These are phyloP conservation scores for Patiria miniata DNA, from an alignment of 35 echinoderm and acorn worm species.

Conservation along the genomic window DNA sequence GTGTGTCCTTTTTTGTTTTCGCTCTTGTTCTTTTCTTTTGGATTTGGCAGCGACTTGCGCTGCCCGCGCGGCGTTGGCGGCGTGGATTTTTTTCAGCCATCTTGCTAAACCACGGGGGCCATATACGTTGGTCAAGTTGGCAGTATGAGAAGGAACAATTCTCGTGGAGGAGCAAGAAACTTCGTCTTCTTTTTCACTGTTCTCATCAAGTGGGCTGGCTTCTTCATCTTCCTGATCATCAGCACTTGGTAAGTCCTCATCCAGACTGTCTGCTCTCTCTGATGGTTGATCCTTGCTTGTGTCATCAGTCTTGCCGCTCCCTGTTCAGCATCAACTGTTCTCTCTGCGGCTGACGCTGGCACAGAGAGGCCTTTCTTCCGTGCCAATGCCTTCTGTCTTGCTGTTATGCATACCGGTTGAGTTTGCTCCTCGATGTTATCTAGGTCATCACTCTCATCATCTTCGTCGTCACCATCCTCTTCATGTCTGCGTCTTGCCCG, in stretches of 20 bases:
- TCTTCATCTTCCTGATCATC: neutral
- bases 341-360: too few relatives aligned
- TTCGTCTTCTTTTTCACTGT: neutral
- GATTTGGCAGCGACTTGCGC: too few relatives aligned
- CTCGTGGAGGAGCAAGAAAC: too few relatives aligned
- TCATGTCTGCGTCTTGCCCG: neutral
- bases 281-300: too few relatives aligned
- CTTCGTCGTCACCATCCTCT: neutral
- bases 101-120: neutral
- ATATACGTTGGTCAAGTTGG: too few relatives aligned
- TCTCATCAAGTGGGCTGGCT: neutral
- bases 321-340: too few relatives aligned
- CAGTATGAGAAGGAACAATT: too few relatives aligned
- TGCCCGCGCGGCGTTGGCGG: too few relatives aligned
- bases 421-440: neutral
- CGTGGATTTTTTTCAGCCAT: neutral
- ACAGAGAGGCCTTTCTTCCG: neutral
- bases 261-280: neutral
- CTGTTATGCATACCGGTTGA: neutral
- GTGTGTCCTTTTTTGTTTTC: neutral
- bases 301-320: too few relatives aligned
- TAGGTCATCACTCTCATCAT: neutral
- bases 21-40: too few relatives aligned
- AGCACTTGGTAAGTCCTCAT: neutral
- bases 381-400: constrained; percentile 10